These are phyloP conservation scores for Argopecten irradians DNA, from an alignment of 1,140 invertebrate genomes.

Conservation along the genomic window DNA sequence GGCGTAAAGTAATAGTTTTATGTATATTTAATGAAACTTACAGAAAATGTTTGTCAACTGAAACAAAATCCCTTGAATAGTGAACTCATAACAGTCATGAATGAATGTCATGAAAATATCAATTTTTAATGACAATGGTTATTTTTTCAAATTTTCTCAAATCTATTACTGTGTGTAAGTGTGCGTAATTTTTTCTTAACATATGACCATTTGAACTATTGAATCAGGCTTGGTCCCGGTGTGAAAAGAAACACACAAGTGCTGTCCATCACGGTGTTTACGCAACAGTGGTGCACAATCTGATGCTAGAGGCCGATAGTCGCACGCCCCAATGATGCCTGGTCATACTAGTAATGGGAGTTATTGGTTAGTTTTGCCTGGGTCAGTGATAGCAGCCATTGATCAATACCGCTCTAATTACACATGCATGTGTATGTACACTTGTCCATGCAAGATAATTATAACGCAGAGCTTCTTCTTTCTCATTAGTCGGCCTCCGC, in stretches of 20 bases:
- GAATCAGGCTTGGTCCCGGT: not conserved
- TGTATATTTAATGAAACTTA: not conserved
- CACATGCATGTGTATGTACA: slow-evolving; percentile 21
- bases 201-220: not conserved
- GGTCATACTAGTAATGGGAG: not conserved
- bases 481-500: slow-evolving; percentile 12
- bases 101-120: not conserved
- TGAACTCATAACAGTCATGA: not conserved
- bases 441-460: slow-evolving; percentile 15
- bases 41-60: not conserved
- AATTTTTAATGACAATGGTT: not conserved
- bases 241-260: not conserved
- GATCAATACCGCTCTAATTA: slow-evolving; percentile 1
- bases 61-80: not conserved
- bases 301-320: slow-evolving; percentile 4
- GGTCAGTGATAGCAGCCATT: not conserved
- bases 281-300: not conserved
- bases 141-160: not conserved
- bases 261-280: slow-evolving; percentile 13
- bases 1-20: not conserved
- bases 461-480: not conserved
- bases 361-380: slow-evolving; percentile 15
- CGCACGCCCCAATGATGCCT: not conserved
- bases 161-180: too few species aligned
- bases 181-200: not conserved